A percentile compares a stretch with the other conserved stretches of the same genome.
phyloP scores from a whole-genome alignment of 2,113 vertebrate species.

The Ailuropoda melanoleuca region DNA sequence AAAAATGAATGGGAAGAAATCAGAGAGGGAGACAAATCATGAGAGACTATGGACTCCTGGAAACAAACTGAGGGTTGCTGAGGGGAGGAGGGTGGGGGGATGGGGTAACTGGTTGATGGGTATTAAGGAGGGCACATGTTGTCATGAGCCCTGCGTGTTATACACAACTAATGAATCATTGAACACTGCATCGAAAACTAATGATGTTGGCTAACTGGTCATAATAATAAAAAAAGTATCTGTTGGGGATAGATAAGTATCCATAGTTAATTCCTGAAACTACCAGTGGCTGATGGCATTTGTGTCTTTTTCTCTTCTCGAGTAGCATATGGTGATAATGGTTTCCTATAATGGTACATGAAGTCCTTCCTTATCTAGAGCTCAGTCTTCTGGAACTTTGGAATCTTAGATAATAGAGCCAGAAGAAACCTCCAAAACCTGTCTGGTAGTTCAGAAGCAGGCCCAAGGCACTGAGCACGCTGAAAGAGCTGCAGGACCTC shows the following conservation, averaged over 20 bases:
- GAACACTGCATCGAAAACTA: too few relatives aligned
- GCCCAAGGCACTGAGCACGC: accelerated
- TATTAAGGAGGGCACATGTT: too few relatives aligned
- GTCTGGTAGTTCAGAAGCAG: background rate
- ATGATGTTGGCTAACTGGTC: too few relatives aligned
- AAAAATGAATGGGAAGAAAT: too few relatives aligned
- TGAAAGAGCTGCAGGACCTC: background rate
- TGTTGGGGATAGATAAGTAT: background rate
- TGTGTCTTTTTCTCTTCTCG: background rate
- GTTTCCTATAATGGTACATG: background rate
- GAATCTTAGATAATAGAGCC: background rate
- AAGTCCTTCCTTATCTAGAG: background rate
- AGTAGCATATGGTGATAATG: background rate
- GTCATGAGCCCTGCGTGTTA: too few relatives aligned
- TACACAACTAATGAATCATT: too few relatives aligned
- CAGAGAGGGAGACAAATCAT: too few relatives aligned
- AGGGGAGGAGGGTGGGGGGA: too few relatives aligned
- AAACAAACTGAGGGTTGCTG: too few relatives aligned
- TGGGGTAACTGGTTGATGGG: too few relatives aligned
- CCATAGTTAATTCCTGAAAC: background rate
- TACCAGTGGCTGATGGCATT: background rate
- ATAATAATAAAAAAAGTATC: background rate
- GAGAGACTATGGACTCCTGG: too few relatives aligned
- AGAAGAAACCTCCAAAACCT: background rate
- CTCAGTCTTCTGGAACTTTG: background rate